Percentiles rank a stretch among this genome's conserved stretches.
Evolutionary conservation across 2,113 vertebrate species (phyloP).

Genomic region (Origma solitaria): DNA sequence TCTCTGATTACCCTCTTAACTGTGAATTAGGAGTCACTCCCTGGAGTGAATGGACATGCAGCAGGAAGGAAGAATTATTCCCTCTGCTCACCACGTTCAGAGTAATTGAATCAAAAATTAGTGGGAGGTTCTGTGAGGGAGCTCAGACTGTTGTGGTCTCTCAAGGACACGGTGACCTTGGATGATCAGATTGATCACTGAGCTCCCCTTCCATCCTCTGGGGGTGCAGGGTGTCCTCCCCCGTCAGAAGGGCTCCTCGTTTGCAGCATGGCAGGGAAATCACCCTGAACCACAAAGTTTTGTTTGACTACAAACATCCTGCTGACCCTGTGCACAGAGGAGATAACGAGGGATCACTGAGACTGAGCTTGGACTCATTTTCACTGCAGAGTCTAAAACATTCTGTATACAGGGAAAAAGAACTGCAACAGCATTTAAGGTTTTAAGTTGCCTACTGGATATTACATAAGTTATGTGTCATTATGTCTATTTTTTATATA

Average conservation of each 20-base stretch:
- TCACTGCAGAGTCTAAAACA: neutral
- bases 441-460: neutral
- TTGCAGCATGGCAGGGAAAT: neutral
- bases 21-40: neutral
- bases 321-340: neutral
- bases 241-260: neutral
- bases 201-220: neutral
- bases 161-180: neutral
- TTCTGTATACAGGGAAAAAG: neutral
- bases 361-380: neutral
- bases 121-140: neutral
- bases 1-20: neutral
- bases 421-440: neutral
- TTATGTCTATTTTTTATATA: neutral
- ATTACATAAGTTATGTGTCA: neutral
- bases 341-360: neutral
- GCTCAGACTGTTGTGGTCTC: neutral
- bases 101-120: neutral
- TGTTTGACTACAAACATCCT: neutral
- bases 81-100: neutral
- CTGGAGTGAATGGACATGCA: neutral
- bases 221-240: neutral
- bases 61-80: neutral
- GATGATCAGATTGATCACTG: neutral
- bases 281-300: neutral